Percentiles rank a stretch among this genome's conserved stretches.
Evolutionary conservation across 2,797 vertebrate genomes (phyloP).

Genomic region (Acrossocheilus wenchowensis): DNA sequence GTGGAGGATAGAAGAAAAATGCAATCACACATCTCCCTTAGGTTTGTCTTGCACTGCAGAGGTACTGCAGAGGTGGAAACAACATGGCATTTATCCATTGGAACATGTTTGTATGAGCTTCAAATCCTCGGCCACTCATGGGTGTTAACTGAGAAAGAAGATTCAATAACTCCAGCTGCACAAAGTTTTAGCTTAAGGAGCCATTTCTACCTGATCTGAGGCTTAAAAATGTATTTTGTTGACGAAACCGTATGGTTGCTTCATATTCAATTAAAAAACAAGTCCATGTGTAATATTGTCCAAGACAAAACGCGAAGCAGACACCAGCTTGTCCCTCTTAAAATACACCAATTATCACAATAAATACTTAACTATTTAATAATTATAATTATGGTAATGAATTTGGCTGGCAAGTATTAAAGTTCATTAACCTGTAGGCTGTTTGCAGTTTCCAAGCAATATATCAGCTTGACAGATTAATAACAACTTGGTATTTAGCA

Average conservation of each 20-base stretch:
- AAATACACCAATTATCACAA: neutral
- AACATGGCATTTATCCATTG: conserved; percentile 18
- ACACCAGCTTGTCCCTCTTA: neutral
- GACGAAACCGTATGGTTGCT: neutral
- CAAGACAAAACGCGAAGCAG: neutral
- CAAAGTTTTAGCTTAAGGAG: neutral
- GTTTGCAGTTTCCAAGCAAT: neutral
- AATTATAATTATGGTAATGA: neutral
- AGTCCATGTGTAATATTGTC: neutral
- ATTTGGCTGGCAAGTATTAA: neutral
- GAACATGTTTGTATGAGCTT: neutral
- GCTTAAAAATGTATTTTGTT: neutral
- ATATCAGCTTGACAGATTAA: neutral
- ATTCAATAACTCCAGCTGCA: conserved; percentile 1
- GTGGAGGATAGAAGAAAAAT: neutral
- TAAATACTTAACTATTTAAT: neutral
- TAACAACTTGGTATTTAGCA: neutral
- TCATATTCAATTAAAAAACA: neutral
- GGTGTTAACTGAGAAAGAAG: neutral
- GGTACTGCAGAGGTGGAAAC: conserved; percentile 12
- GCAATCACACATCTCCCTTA: neutral
- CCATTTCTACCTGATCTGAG: neutral
- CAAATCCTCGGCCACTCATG: neutral
- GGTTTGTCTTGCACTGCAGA: conserved; percentile 25
- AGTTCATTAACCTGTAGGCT: neutral